A percentile compares a stretch with the other conserved stretches of the same genome.
phyloP scores from a whole-genome alignment of 2,113 vertebrate genomes.

The Copsychus sechellarum region DNA sequence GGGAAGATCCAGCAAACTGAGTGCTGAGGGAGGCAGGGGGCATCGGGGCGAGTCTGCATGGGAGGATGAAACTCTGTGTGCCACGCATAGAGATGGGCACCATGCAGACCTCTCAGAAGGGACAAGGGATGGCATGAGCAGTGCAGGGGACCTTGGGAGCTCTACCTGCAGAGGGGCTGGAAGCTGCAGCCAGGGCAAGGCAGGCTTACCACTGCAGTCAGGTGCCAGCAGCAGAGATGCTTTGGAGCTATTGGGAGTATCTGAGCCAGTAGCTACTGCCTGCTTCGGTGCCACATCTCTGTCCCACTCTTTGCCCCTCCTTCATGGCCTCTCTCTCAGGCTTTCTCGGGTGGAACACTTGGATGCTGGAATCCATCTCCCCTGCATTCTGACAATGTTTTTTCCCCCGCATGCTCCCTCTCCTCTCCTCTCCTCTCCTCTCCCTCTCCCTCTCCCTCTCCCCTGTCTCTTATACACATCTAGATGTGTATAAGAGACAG shows the following conservation, averaged over 20 bases:
- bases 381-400: not conserved
- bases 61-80: not conserved
- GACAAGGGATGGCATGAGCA: not conserved
- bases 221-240: not conserved
- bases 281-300: not conserved
- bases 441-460: not conserved
- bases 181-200: not conserved
- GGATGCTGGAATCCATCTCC: not conserved
- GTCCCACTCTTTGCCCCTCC: not conserved
- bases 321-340: not conserved
- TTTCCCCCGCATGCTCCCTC: not conserved
- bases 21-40: slow-evolving; percentile 11
- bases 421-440: not conserved
- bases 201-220: not conserved
- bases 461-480: too few species aligned
- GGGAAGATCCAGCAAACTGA: slow-evolving; percentile 10
- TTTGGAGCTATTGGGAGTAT: not conserved
- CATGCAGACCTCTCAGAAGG: not conserved
- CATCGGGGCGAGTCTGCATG: not conserved
- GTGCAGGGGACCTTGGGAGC: not conserved
- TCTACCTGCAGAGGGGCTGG: not conserved
- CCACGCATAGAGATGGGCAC: not conserved
- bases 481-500: too few species aligned
- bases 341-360: not conserved
- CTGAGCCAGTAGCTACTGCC: not conserved